These are phyloP conservation scores for Agelastica alni DNA, from an alignment of 2,888 invertebrate species.

Conservation along the genomic window DNA sequence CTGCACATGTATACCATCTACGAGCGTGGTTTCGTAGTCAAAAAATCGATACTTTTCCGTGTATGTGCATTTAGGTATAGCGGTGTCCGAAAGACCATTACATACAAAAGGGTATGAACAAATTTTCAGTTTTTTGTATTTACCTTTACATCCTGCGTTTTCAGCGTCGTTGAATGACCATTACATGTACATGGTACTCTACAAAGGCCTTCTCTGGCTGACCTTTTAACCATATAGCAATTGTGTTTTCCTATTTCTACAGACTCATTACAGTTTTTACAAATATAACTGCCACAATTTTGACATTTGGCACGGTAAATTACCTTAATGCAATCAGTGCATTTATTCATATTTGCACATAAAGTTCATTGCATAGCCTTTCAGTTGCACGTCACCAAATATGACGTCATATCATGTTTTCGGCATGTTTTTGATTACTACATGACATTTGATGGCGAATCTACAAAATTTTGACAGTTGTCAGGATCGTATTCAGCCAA, in stretches of 20 bases:
- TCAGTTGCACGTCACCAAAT: no score
- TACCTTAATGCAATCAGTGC: neutral
- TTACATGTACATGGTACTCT: neutral
- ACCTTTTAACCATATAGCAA: neutral
- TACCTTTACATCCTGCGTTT: neutral
- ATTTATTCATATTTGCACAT: no score
- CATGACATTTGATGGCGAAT: no score
- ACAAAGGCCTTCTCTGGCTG: neutral
- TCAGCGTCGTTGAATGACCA: neutral
- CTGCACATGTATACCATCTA: conserved; percentile 1
- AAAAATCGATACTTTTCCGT: conserved; percentile 17
- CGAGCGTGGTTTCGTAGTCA: conserved; percentile 6
- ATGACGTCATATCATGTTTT: no score
- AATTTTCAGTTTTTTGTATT: neutral
- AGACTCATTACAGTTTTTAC: neutral
- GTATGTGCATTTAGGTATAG: conserved; percentile 4
- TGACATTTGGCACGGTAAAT: no score
- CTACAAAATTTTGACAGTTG: no score
- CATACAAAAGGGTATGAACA: neutral
- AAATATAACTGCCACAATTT: no score
- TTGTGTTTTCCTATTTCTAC: neutral
- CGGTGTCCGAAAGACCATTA: conserved; percentile 3
- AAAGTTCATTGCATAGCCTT: no score
- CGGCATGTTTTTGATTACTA: no score
- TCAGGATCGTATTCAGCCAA: no score